phyloP scores from a whole-genome alignment of 2,113 vertebrate genomes.

The Ceyx melanurus region DNA sequence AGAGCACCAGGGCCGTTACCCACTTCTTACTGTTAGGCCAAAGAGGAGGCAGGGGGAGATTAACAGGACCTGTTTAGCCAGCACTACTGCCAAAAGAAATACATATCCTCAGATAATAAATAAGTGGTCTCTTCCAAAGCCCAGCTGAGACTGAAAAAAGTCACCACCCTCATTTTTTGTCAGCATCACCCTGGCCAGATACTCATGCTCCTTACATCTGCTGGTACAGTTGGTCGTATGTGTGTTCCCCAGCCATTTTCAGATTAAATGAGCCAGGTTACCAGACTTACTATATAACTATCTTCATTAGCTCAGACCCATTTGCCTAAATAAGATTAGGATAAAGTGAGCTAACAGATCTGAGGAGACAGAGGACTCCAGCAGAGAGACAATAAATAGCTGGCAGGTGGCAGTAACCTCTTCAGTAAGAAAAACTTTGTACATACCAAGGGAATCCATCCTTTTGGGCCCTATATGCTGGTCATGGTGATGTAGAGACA shows the following conservation, averaged over 20 bases:
- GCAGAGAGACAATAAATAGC: conserved; percentile 6
- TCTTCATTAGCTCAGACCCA: not conserved
- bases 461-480: not conserved
- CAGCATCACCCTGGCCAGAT: not conserved
- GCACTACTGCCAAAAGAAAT: not conserved
- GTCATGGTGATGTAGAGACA: not conserved
- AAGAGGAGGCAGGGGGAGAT: not conserved
- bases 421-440: not conserved
- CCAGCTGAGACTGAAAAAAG: not conserved
- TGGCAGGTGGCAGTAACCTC: not conserved
- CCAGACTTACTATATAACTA: not conserved
- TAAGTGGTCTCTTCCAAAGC: not conserved
- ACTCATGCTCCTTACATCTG: not conserved
- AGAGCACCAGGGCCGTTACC: not conserved
- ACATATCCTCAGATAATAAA: not conserved
- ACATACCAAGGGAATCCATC: not conserved
- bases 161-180: not conserved
- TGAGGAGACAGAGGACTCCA: not conserved
- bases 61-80: not conserved
- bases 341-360: conserved; percentile 6
- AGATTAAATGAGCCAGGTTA: conserved; percentile 17
- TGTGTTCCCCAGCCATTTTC: not conserved
- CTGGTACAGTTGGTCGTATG: not conserved
- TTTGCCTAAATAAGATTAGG: conserved; percentile 37
- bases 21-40: not conserved